These are phyloP conservation scores for Chydorus sphaericus DNA, from an alignment of 2,888 invertebrate species.

Conservation along the genomic window DNA sequence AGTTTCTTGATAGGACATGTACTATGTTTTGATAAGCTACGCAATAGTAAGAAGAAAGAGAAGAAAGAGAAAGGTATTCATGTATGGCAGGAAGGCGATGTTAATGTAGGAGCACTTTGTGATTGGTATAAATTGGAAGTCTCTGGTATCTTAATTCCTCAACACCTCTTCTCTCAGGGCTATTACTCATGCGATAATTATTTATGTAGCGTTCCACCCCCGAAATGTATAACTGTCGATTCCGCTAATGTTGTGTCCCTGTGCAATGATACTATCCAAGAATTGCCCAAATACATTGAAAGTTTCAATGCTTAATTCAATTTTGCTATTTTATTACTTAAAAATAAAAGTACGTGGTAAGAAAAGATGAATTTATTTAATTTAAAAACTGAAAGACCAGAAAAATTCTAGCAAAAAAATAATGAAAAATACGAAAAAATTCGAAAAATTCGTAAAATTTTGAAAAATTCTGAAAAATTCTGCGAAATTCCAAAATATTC, in stretches of 20 bases:
- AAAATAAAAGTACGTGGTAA: too few species aligned
- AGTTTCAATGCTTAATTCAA: too few species aligned
- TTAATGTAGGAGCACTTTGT: constrained; percentile 1
- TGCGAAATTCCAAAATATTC: too few species aligned
- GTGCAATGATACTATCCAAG: neutral
- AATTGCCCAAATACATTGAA: neutral
- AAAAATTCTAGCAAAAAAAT: too few species aligned
- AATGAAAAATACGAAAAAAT: too few species aligned
- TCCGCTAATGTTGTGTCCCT: neutral
- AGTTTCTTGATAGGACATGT: neutral
- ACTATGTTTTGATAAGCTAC: neutral
- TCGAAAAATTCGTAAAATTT: too few species aligned
- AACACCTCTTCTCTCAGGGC: neutral
- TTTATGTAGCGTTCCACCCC: neutral
- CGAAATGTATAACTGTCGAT: neutral
- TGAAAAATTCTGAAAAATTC: too few species aligned
- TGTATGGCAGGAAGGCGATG: neutral
- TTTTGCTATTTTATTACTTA: too few species aligned
- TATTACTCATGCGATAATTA: neutral
- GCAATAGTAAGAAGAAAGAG: neutral
- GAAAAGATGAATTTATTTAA: too few species aligned
- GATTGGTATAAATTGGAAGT: constrained; percentile 1
- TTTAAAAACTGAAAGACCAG: too few species aligned
- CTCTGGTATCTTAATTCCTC: too few species aligned
- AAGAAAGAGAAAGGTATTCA: neutral